Percentiles rank a stretch among this genome's conserved stretches.
phyloP scores from a whole-genome alignment of 1,140 invertebrate species.

The Gonatopus flavifemur region DNA sequence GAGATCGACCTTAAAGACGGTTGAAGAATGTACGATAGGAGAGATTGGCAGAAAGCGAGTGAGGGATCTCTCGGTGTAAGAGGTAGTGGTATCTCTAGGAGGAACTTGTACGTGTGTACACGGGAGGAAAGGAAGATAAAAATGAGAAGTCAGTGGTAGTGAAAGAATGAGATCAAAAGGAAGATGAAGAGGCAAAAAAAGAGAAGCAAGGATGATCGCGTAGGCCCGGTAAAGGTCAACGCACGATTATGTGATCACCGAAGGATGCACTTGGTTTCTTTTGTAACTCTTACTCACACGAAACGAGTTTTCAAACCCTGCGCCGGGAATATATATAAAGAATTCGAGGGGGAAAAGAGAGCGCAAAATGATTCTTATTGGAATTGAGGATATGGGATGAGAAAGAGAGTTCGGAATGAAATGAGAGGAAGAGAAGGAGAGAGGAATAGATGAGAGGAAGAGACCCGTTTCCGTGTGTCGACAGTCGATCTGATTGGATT shows the following conservation, averaged over 20 bases:
- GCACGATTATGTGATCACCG: slow-evolving; percentile 56
- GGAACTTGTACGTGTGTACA: too few relatives aligned
- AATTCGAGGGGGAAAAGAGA: too few relatives aligned
- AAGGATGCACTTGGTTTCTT: slow-evolving; percentile 48
- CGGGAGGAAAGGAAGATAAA: slow-evolving; percentile 6
- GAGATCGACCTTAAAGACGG: too few relatives aligned
- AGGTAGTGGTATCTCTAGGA: not conserved
- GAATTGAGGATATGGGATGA: too few relatives aligned
- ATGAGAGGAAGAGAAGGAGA: slow-evolving; percentile 9
- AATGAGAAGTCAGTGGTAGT: too few relatives aligned
- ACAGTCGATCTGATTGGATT: slow-evolving; percentile 42
- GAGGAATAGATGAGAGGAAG: not conserved
- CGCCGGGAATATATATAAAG: too few relatives aligned
- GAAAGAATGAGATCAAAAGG: not conserved
- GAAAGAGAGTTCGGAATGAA: too few relatives aligned
- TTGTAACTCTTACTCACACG: slow-evolving; percentile 29
- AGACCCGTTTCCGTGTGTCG: slow-evolving; percentile 20
- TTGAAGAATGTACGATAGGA: slow-evolving; percentile 20
- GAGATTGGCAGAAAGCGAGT: slow-evolving; percentile 18
- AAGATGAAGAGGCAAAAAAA: not conserved
- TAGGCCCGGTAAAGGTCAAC: slow-evolving; percentile 40
- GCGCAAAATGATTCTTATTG: too few relatives aligned
- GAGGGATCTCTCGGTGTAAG: not conserved
- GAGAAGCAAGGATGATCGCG: slow-evolving; percentile 3
- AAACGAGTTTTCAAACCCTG: slow-evolving; percentile 39